These are phyloP conservation scores for Cromileptes altivelis DNA, from an alignment of 2,113 vertebrate species.

Conservation along the genomic window DNA sequence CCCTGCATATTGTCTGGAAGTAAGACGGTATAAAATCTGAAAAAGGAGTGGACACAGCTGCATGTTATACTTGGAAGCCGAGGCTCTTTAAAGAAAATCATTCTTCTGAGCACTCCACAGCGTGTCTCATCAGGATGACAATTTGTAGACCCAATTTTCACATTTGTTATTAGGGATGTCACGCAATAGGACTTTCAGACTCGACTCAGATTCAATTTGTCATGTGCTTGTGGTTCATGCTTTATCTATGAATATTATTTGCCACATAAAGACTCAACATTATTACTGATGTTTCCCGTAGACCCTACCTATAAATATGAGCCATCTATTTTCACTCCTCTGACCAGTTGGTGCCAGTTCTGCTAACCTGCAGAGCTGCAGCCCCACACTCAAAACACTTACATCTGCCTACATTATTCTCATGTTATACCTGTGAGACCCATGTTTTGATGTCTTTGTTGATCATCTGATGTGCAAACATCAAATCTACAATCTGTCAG, in stretches of 20 bases:
- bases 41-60: neutral
- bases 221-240: neutral
- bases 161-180: neutral
- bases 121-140: neutral
- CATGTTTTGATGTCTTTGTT: neutral
- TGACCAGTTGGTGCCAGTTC: neutral
- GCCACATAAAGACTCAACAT: neutral
- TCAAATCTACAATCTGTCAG: neutral
- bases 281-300: neutral
- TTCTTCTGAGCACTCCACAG: neutral
- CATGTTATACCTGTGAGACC: neutral
- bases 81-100: neutral
- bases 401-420: neutral
- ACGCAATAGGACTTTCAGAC: too few relatives aligned
- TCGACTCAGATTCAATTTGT: neutral
- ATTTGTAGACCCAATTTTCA: neutral
- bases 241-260: neutral
- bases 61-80: neutral
- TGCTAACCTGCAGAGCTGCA: neutral
- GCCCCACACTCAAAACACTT: neutral
- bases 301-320: neutral
- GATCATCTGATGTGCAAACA: neutral
- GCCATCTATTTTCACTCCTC: too few relatives aligned
- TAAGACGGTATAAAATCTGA: neutral
- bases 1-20: neutral